phyloP scores from a whole-genome alignment of 92 coral and sea anemone species.

The Bergia puertoricense region DNA sequence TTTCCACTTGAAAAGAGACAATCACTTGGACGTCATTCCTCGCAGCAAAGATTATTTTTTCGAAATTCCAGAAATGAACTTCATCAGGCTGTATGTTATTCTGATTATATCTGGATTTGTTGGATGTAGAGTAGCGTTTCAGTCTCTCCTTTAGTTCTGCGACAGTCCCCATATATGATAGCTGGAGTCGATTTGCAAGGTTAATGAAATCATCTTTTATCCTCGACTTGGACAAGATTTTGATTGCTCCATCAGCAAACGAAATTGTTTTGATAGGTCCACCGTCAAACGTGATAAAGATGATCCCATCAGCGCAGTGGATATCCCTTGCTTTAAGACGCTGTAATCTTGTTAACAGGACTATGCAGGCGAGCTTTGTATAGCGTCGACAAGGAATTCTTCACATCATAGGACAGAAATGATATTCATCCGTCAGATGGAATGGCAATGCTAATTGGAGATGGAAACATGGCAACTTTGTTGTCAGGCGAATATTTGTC shows the following conservation, averaged over 20 bases:
- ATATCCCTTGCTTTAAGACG: conserved; percentile 54
- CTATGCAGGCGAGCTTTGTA: conserved; percentile 64
- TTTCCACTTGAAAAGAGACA: conserved; percentile 44
- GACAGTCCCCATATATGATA: no score
- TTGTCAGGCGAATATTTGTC: conserved; percentile 69
- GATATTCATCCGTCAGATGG: conserved; percentile 65
- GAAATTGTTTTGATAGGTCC: conserved; percentile 55
- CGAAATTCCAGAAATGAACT: conserved; percentile 48
- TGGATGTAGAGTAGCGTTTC: no score
- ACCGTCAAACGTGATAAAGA: conserved; percentile 56
- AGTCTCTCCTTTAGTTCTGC: no score
- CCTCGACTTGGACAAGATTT: no score
- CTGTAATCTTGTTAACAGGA: conserved; percentile 58
- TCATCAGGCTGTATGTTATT: conserved; percentile 49
- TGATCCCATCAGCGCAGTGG: conserved; percentile 49
- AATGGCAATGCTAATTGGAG: conserved; percentile 59
- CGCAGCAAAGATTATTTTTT: conserved; percentile 58
- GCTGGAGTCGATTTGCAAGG: not conserved
- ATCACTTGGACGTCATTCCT: conserved; percentile 34
- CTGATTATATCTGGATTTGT: no score
- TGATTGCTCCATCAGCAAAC: no score
- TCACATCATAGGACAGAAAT: conserved; percentile 55
- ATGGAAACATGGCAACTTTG: conserved; percentile 67
- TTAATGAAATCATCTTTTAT: conserved; percentile 38
- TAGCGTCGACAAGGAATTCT: conserved; percentile 48